A percentile compares a stretch with the other conserved stretches of the same genome.
Conservation (phyloP, 2,797 vertebrate species). For the Urophycis tenuis region DNA sequence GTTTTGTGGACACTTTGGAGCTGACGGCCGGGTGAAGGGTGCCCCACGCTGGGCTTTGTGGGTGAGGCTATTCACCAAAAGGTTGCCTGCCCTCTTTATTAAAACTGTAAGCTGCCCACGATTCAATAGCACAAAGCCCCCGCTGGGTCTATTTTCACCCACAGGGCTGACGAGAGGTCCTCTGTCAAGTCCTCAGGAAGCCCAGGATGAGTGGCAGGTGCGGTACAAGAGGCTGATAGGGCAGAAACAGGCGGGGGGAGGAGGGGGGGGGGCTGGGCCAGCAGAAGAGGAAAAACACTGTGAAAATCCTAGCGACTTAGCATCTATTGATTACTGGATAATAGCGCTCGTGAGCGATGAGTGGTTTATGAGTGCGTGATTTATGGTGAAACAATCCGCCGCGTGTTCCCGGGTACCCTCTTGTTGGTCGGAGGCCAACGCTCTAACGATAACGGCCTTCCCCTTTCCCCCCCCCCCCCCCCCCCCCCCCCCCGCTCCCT, state of each 20-base stretch:
- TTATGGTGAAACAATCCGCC: constrained; percentile 14
- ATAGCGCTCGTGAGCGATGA: neutral
- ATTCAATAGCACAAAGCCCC: constrained; percentile 68
- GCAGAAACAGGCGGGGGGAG: constrained; percentile 13
- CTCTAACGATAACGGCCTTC: constrained; percentile 61
- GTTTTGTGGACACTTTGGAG: neutral
- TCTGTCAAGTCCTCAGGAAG: constrained; percentile 35
- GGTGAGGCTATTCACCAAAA: constrained; percentile 38
- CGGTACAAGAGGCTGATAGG: constrained; percentile 20
- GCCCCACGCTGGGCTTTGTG: neutral
- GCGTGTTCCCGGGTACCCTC: constrained; percentile 36
- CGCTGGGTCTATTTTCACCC: constrained; percentile 61
- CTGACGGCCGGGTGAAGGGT: neutral
- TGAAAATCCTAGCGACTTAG: neutral
- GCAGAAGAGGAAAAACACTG: neutral
- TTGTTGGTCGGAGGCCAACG: constrained; percentile 57
- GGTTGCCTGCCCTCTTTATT: constrained; percentile 64
- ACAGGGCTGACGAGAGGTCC: constrained; percentile 37
- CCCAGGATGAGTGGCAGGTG: constrained; percentile 50
- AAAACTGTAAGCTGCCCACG: constrained; percentile 65
- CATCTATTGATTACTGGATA: neutral
- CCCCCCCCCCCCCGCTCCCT: constrained; percentile 29
- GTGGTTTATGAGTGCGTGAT: constrained; percentile 18
- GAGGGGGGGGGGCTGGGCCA: neutral
- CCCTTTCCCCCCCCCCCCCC: constrained; percentile 52